Conservation (phyloP, 2,113 vertebrate species). For the Silurus meridionalis region DNA sequence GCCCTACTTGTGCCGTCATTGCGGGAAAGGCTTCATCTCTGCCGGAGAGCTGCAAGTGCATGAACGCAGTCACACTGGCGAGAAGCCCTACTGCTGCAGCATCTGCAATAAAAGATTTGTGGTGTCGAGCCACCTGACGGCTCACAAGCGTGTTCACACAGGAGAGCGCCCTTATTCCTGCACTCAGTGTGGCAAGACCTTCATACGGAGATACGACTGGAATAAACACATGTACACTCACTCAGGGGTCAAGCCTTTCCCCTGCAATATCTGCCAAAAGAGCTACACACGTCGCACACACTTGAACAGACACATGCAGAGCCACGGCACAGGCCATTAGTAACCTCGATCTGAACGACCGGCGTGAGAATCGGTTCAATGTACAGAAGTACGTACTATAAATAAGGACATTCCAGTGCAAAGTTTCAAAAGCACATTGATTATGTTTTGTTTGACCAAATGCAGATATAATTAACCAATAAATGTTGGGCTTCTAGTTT, state of each 20-base stretch:
- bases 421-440: slow-evolving; percentile 30
- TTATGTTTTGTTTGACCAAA: slow-evolving; percentile 39
- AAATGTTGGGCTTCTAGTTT: slow-evolving; percentile 42
- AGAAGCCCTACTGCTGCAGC: slow-evolving; percentile 66
- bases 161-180: slow-evolving; percentile 70
- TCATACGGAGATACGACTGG: slow-evolving; percentile 69
- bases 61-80: slow-evolving; percentile 69
- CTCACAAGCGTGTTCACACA: slow-evolving; percentile 70
- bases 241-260: slow-evolving; percentile 62
- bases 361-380: neutral
- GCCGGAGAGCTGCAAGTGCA: slow-evolving; percentile 73
- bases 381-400: slow-evolving; percentile 10
- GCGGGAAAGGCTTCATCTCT: slow-evolving; percentile 68
- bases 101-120: slow-evolving; percentile 70
- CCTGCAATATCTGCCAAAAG: slow-evolving; percentile 66
- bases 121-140: slow-evolving; percentile 71
- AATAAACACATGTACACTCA: slow-evolving; percentile 73
- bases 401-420: slow-evolving; percentile 38
- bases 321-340: slow-evolving; percentile 50
- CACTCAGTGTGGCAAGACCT: slow-evolving; percentile 68
- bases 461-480: slow-evolving; percentile 40
- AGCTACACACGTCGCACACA: slow-evolving; percentile 72
- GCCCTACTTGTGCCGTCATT: slow-evolving; percentile 70
- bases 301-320: slow-evolving; percentile 69
- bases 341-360: neutral